Evolutionary conservation across 2,113 vertebrate species (phyloP).

Genomic region (Oophaga pumilio): DNA sequence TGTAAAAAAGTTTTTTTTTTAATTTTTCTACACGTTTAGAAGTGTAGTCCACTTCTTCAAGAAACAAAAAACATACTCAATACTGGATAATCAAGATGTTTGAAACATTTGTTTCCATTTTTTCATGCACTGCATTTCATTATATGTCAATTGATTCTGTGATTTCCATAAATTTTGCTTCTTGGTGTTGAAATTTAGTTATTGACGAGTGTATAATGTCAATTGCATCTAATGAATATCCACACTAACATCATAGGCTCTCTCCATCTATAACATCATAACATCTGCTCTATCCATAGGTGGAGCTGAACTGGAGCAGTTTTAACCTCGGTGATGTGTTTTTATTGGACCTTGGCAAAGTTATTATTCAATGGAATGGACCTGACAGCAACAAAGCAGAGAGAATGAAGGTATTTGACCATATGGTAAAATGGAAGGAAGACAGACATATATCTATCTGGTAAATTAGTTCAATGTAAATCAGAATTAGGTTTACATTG

Average conservation of each 20-base stretch:
- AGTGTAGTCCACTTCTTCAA: too few species aligned
- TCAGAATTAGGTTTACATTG: background rate
- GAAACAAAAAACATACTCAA: too few species aligned
- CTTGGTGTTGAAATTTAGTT: too few species aligned
- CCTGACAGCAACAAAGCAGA: slow-evolving; percentile 82
- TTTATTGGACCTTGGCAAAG: slow-evolving; percentile 82
- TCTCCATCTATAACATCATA: background rate
- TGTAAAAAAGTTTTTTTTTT: too few species aligned
- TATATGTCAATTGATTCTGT: too few species aligned
- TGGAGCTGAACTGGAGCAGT: slow-evolving; percentile 83
- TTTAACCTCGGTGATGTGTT: slow-evolving; percentile 88
- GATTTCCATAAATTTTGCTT: too few species aligned
- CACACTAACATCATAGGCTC: background rate
- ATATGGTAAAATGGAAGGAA: background rate
- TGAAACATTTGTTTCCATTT: too few species aligned
- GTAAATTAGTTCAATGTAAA: background rate
- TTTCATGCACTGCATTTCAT: too few species aligned
- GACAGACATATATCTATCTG: background rate
- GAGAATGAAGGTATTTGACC: slow-evolving; percentile 76
- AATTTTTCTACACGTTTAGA: too few species aligned
- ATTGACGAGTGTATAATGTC: background rate
- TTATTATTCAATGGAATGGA: slow-evolving; percentile 88
- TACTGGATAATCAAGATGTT: too few species aligned
- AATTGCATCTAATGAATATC: background rate
- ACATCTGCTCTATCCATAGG: slow-evolving; percentile 66